Percentiles rank a stretch among this genome's conserved stretches.
These are phyloP conservation scores for roundworm (Caenorhabditis elegans) DNA, from an alignment of 1,140 invertebrate genomes.

Conservation along the genomic window WBcel235 BX284604.4:11667001-11667500, in stretches of 20 bases:
- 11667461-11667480: not conserved
- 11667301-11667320: no score
- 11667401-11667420: no score
- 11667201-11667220: no score
- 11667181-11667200: not conserved
- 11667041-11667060: not conserved
- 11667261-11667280: no score
- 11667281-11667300: no score
- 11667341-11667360: no score
- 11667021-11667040: not conserved
- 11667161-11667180: not conserved
- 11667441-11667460: not conserved
- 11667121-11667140: not conserved
- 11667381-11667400: no score
- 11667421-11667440: slow-evolving; percentile 5
- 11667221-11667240: no score
- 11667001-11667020: not conserved
- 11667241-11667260: no score
- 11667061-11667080: not conserved
- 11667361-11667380: no score
- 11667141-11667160: not conserved
- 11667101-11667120: not conserved
- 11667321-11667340: no score
- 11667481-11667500: not conserved
- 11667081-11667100: not conserved